Base-by-base conservation (phyloP, 2,113 vertebrate genomes). In the Trichechus manatus region DNA sequence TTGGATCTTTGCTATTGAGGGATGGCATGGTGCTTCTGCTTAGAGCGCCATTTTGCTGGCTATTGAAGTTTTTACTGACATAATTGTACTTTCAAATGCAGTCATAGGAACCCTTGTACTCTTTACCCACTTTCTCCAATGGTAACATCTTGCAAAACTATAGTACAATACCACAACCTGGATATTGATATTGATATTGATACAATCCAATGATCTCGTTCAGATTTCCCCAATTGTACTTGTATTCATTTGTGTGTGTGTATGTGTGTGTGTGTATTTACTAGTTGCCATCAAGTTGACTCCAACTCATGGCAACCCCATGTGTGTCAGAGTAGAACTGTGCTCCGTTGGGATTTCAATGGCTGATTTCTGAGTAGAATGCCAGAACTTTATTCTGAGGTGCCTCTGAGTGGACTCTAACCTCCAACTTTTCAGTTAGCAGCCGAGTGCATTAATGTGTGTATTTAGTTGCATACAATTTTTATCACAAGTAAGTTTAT, bases 401-500 rank as follows among this genome's bases (percentile, higher is more conserved):
- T 64, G 63, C 64, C 11, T 31, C 31, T 31, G 23, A 3, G 10
- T 68, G 64, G 29, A 68, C 11, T 68, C 31, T 2, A 31, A 68
- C 27, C 64, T 68, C 27, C 31, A 68, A 13, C 3, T 68, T 31
- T 68, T 33, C 27, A 68, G 29, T 68, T 68, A 68, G 27, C 64
- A 14, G 31, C 64, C 23, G 9, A 61, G 53, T 56, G 15, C 20
- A 22, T 61, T 61, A 61, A 11, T 9, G 2, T 36, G 9, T 47
- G 4, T 96, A 27, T 84, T 79, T 81, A 70, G n/a, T 88, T 93
- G 79, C n/a, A 89, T 44, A 78, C 23, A n/a, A 92, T 64, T 91
- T 61, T 75, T 88, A 68, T 92, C 91, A 39, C 25, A 8, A 36
- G 4, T 61, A 74, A 11, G 33, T 50, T 83, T 70, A 42, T 78